Conservation (phyloP, 2,113 vertebrate species). For the Pseudopodoces humilis region DNA sequence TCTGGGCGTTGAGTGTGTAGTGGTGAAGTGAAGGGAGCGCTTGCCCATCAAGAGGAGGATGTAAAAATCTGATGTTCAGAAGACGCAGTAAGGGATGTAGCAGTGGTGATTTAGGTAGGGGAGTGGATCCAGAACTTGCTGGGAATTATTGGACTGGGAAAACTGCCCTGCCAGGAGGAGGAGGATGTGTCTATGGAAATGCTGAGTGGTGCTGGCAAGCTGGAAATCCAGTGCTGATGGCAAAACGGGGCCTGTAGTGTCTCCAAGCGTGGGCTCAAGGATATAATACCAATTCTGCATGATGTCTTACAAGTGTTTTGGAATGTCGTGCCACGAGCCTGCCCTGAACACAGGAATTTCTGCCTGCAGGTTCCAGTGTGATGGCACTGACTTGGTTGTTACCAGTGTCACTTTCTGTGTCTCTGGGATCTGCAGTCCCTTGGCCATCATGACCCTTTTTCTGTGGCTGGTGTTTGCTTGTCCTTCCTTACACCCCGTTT, state of each 20-base stretch:
- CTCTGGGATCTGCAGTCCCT: not conserved
- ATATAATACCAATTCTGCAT: not conserved
- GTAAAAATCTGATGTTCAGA: not conserved
- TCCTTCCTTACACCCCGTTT: not conserved
- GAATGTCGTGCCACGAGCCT: accelerated
- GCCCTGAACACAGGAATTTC: not conserved
- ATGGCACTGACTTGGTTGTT: accelerated
- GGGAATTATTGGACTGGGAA: not conserved
- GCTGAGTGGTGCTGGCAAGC: not conserved
- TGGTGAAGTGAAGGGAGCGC: not conserved
- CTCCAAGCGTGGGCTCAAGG: not conserved
- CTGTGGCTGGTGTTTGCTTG: not conserved
- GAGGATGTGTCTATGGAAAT: not conserved
- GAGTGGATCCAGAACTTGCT: not conserved
- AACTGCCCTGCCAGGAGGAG: not conserved
- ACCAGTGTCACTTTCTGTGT: too few species aligned
- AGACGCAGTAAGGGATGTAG: not conserved
- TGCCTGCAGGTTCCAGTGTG: not conserved
- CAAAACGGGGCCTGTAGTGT: accelerated
- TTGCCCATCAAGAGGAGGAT: not conserved
- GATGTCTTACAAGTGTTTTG: not conserved
- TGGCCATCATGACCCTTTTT: not conserved
- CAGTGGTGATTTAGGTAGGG: not conserved
- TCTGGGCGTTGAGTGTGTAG: not conserved
- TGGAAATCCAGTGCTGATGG: not conserved